Base-by-base conservation (phyloP, 1,140 invertebrate species). In the Lordiphosa collinella region DNA sequence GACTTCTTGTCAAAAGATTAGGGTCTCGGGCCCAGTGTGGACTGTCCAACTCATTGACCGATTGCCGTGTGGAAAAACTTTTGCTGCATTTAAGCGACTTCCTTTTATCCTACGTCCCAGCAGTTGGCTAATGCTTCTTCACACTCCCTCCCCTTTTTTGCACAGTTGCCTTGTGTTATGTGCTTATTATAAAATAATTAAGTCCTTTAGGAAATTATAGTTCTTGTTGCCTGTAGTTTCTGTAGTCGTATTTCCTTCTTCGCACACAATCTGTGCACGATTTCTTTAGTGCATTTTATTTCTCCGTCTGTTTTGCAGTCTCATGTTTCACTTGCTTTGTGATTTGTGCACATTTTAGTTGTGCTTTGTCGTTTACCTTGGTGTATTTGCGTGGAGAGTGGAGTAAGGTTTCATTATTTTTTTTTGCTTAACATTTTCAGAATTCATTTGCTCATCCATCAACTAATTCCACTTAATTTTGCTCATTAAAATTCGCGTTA, bases 121-220 rank as follows among this genome's bases (percentile, higher is more conserved):
- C 11, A 31, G 50, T 41, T 41, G 43, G 16, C 49, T 48, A 51
- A 44, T 52, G 35, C 18, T 11, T 18, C 10, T 8, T 16, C 35
- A 10, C 36, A 13, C 18, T 34, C 16, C 36, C 25, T n/a, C 7
- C 32, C 5, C 13, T 22, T 7, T 14, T 25, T 14, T 29, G 3
- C 12, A 13, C n/a, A 52, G 51, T 46, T 38, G 47, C 48, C 52
- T 50, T 67, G 78, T 80, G 61, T 75, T 80, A 76, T 76, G 76
- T 75, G 71, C 76, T 80, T 76, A 80, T 80, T 80, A 82, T 80
- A 80, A 80, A 80, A 80, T 80, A 80, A 80, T 80, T 80, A 80
- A 80, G 76, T 80, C 76, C 76, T 80, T 80, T 80, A 80, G 76
- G 76, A 80, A 76, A 80, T 80, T 76, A 76, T 80, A 64, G 71